Evolutionary conservation across 1,140 invertebrate genomes (phyloP).

Genomic region (Trachymyrmex septentrionalis): DNA sequence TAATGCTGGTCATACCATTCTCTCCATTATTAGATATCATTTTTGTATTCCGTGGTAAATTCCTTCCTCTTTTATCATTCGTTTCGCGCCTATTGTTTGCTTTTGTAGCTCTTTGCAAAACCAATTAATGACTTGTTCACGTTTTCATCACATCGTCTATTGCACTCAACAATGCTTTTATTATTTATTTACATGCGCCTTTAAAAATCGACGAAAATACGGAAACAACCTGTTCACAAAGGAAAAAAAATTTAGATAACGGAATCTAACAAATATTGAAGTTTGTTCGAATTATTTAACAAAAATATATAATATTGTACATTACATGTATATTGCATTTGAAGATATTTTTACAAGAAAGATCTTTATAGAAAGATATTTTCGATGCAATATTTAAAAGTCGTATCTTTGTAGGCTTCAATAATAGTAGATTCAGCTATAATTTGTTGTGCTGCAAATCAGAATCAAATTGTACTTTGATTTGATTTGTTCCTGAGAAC

Average conservation of each 20-base stretch:
- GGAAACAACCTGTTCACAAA: neutral
- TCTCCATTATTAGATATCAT: slow-evolving; percentile 48
- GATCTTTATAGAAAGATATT: neutral
- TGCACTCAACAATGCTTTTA: neutral
- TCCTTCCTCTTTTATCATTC: neutral
- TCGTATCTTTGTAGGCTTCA: neutral
- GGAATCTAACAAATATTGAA: neutral
- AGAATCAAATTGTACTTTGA: neutral
- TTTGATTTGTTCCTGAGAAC: neutral
- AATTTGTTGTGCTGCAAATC: neutral
- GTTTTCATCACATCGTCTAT: slow-evolving; percentile 7
- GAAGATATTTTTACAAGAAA: neutral
- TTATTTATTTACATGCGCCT: neutral
- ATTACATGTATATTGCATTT: neutral
- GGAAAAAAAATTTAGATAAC: neutral
- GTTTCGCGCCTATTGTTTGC: neutral
- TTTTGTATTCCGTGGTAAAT: neutral
- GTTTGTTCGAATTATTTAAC: slow-evolving; percentile 8
- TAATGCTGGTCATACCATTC: slow-evolving; percentile 47
- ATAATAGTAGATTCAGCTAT: neutral
- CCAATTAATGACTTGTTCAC: slow-evolving; percentile 39
- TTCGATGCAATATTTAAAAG: neutral
- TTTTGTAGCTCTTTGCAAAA: slow-evolving; percentile 5
- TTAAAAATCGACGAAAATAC: neutral
- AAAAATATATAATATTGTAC: neutral